Conservation (phyloP, 2,113 vertebrate species). For the Herpetotheres cachinnans region DNA sequence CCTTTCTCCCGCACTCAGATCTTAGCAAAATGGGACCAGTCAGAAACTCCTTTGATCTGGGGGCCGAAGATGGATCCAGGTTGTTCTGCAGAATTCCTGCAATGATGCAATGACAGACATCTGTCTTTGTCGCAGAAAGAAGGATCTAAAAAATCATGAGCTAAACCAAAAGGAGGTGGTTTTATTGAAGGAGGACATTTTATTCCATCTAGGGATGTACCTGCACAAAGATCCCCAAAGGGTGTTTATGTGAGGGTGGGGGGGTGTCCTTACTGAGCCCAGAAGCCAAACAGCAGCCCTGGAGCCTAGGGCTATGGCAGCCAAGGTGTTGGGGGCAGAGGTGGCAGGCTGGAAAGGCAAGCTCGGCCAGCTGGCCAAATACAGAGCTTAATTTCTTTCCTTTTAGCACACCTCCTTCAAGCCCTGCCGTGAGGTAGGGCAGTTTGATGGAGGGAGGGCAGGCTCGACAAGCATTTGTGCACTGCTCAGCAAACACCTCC, state of each 20-base stretch:
- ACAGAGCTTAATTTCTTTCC: not conserved
- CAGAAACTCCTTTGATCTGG: not conserved
- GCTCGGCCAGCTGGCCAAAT: not conserved
- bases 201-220: not conserved
- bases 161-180: not conserved
- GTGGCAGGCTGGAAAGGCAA: not conserved
- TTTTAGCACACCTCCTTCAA: not conserved
- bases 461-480: accelerated
- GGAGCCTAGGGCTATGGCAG: not conserved
- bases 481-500: not conserved
- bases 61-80: accelerated
- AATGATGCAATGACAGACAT: not conserved
- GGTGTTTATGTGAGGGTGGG: not conserved
- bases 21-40: not conserved
- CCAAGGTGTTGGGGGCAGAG: not conserved
- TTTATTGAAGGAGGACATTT: not conserved
- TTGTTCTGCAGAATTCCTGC: not conserved
- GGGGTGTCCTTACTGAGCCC: not conserved
- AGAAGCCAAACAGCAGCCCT: not conserved
- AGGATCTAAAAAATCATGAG: not conserved
- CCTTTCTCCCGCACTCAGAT: not conserved
- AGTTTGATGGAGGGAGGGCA: not conserved
- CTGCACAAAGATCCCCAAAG: not conserved
- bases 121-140: not conserved
- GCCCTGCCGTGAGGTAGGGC: not conserved